Evolutionary conservation across 2,797 vertebrate species (phyloP).

Genomic region (Tarsius wallacei): DNA sequence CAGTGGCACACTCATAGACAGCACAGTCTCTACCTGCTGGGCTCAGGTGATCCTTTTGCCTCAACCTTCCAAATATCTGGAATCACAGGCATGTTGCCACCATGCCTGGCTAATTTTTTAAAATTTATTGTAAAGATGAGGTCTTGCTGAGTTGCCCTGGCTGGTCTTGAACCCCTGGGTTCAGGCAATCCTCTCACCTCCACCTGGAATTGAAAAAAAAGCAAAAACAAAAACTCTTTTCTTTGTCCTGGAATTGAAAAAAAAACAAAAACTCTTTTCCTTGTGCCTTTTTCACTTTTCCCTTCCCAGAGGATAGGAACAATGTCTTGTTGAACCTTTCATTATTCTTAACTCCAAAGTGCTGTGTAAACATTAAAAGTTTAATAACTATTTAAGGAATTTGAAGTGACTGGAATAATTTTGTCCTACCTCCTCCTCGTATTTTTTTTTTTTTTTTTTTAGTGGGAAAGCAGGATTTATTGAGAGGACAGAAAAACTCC

Average conservation of each 20-base stretch:
- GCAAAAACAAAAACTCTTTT: background rate
- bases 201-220: too few relatives aligned
- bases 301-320: background rate
- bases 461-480: too few relatives aligned
- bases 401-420: background rate
- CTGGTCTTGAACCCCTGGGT: too few relatives aligned
- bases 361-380: background rate
- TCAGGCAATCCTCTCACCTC: too few relatives aligned
- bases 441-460: slow-evolving; percentile 32
- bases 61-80: too few relatives aligned
- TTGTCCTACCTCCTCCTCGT: background rate
- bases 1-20: background rate
- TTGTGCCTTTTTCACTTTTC: background rate
- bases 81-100: background rate
- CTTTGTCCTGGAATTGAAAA: background rate
- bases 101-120: background rate
- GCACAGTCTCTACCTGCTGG: too few relatives aligned
- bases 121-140: too few relatives aligned
- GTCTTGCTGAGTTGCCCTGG: too few relatives aligned
- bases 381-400: background rate
- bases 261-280: background rate
- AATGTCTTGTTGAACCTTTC: background rate
- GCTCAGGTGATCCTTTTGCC: too few relatives aligned
- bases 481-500: too few relatives aligned
- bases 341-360: slow-evolving; percentile 4